A percentile compares a stretch with the other conserved stretches of the same genome.
Conservation (phyloP, 2,888 invertebrate species). For the Brachypalpus laphriformis region DNA sequence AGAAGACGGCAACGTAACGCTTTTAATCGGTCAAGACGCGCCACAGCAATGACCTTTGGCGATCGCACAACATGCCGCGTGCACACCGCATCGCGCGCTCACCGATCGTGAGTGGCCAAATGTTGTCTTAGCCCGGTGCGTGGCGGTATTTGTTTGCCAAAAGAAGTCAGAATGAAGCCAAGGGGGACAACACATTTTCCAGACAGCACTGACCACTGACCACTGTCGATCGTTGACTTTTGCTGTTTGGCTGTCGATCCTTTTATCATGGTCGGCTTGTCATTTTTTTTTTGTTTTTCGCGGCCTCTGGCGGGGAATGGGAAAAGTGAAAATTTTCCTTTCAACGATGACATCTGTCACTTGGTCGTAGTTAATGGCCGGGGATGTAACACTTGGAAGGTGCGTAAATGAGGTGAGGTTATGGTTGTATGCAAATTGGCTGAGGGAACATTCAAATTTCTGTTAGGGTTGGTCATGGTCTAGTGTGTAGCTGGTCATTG, state of each 20-base stretch:
- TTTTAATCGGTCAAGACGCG: conserved; percentile 50
- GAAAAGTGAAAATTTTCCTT: conserved; percentile 8
- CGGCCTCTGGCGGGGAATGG: not conserved
- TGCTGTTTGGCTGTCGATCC: not conserved
- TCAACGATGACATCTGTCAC: conserved; percentile 18
- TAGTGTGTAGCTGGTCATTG: not conserved
- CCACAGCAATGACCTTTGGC: conserved; percentile 61
- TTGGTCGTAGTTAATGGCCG: not conserved
- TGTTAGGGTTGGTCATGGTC: conserved; percentile 39
- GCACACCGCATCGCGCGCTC: conserved; percentile 15
- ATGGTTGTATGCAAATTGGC: conserved; percentile 16
- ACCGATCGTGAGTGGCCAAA: conserved; percentile 37
- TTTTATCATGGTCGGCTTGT: not conserved
- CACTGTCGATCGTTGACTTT: conserved; percentile 38
- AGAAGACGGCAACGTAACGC: not conserved
- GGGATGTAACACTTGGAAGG: conserved; percentile 5
- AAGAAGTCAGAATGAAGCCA: not conserved
- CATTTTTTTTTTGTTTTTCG: not conserved
- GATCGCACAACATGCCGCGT: conserved; percentile 17
- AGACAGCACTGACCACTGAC: not conserved
- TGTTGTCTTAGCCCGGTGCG: conserved; percentile 2
- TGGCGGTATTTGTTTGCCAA: conserved; percentile 22
- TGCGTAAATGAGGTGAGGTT: conserved; percentile 42
- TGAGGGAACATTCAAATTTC: conserved; percentile 24
- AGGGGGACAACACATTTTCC: not conserved